Evolutionary conservation across 2,113 vertebrate species (phyloP), one percentile per base, ranked within the genome.

Genomic region (Dolichotis patagonum): DNA sequence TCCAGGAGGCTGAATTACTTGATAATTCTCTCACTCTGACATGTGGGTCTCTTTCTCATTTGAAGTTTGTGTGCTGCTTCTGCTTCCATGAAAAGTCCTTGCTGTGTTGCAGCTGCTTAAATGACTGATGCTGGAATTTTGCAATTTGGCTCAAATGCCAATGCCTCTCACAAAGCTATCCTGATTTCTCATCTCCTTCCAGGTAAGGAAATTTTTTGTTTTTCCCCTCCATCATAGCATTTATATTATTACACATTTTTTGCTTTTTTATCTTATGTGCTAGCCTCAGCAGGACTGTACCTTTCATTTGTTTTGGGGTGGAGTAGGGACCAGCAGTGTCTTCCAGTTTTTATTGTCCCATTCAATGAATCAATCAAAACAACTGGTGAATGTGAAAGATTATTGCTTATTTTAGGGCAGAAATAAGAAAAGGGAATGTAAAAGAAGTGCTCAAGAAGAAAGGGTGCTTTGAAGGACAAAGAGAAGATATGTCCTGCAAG

Each of bases 91-190:
- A 93, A 58, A 2, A 1, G 22, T 85, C 20, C 67, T 10, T 46
- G 46, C 58, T 24, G 3, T 20, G 52, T 75, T 20, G 14, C 73
- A 81, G 56, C 77, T 81, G 35, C 22, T 73, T 69, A 73, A 80
- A 67, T 65, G 87, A 49, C n/a, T 26, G 12, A 73, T n/a, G 65
- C 80, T 89, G 75, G 20, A 35, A 95, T 75, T 97, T 90, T 16
- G 80, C 94, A 87, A 83, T 35, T 35, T 69, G 77, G n/a, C 24
- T 52, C 73, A 91, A 52, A 69, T 65, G 12, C 7, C 56, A 88
- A 0, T 56, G 41, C 13, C 73, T 77, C 49, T 88, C 14, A 28
- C 84, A 92, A 41, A 20, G 46, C 54, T 94, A 84, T 89, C 54
- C 60, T 69, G 65, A 41, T 49, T 95, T 91, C 60, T n/a, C 56